Conservation (phyloP, 1,140 invertebrate genomes). For the Drosophila rufa region DNA sequence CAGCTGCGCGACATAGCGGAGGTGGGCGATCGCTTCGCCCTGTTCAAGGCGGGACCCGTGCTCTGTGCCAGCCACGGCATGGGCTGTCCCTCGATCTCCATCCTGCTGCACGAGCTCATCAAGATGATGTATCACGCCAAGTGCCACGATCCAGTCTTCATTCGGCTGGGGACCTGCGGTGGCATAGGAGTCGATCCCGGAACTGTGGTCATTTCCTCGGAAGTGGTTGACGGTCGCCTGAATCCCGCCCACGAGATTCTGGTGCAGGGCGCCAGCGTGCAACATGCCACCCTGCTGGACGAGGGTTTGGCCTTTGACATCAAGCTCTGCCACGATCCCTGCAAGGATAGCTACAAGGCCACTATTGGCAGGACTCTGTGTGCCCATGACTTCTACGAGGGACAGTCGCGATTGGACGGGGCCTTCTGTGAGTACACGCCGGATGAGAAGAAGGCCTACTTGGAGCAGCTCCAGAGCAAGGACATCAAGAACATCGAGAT, state of each 20-base stretch:
- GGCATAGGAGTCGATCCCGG: constrained; percentile 90
- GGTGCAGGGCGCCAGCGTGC: constrained; percentile 54
- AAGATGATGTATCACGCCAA: constrained; percentile 91
- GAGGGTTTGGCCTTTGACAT: constrained; percentile 91
- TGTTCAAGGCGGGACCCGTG: constrained; percentile 69
- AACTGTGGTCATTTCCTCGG: constrained; percentile 89
- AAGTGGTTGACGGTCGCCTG: constrained; percentile 88
- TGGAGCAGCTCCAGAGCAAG: constrained; percentile 89
- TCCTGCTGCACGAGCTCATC: constrained; percentile 91
- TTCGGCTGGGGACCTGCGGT: constrained; percentile 91
- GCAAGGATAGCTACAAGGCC: constrained; percentile 91
- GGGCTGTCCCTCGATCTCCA: constrained; percentile 91
- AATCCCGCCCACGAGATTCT: constrained; percentile 88
- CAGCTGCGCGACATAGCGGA: constrained; percentile 43
- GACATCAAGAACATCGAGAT: constrained; percentile 98
- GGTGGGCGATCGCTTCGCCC: constrained; percentile 41
- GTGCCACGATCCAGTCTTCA: constrained; percentile 89
- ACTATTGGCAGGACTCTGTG: constrained; percentile 96
- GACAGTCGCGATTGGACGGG: constrained; percentile 92
- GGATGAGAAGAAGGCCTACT: constrained; percentile 93
- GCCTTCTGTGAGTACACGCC: constrained; percentile 97
- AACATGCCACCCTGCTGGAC: constrained; percentile 91
- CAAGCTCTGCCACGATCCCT: constrained; percentile 82
- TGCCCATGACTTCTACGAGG: constrained; percentile 98
- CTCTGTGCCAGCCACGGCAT: constrained; percentile 90